Percentiles rank a stretch among this genome's conserved stretches.
These are phyloP conservation scores for Spodoptera exigua DNA, from an alignment of 2,888 invertebrate genomes.

Conservation along the genomic window DNA sequence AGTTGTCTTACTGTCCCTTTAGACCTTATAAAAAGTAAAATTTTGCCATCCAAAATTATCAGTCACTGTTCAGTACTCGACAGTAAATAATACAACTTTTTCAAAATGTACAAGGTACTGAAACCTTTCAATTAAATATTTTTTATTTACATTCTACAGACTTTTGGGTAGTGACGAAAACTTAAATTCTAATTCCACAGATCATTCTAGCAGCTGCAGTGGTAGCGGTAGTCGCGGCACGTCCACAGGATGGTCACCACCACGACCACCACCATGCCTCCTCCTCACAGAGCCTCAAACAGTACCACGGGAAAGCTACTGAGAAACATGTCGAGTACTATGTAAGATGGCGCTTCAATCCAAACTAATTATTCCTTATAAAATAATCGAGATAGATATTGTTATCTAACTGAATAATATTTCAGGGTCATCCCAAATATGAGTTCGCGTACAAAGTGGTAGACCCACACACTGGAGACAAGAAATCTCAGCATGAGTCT, in stretches of 20 bases:
- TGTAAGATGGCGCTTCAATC: slow-evolving; percentile 5
- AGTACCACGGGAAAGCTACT: slow-evolving; percentile 63
- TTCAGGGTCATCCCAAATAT: slow-evolving; percentile 61
- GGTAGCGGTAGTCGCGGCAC: background rate
- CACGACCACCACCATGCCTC: slow-evolving; percentile 59
- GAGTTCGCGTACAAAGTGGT: slow-evolving; percentile 80
- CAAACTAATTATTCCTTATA: too few relatives aligned
- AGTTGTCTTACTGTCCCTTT: too few relatives aligned
- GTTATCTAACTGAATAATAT: background rate
- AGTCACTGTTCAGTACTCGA: too few relatives aligned
- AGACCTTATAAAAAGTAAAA: background rate
- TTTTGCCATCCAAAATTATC: too few relatives aligned
- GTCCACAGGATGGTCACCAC: slow-evolving; percentile 29
- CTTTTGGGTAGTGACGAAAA: too few relatives aligned
- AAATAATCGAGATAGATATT: too few relatives aligned
- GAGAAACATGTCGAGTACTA: slow-evolving; percentile 53
- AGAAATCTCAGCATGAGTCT: slow-evolving; percentile 79
- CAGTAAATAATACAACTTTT: too few relatives aligned
- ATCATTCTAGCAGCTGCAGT: slow-evolving; percentile 3
- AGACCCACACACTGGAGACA: slow-evolving; percentile 83
- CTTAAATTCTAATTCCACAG: slow-evolving; percentile 2
- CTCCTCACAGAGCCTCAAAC: slow-evolving; percentile 68
- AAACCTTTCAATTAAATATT: too few relatives aligned
- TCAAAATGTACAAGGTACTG: too few relatives aligned
- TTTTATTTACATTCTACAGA: too few relatives aligned